Percentiles rank a stretch among this genome's conserved stretches.
Evolutionary conservation across 2,113 vertebrate genomes (phyloP).

Genomic region (Holacanthus passer): DNA sequence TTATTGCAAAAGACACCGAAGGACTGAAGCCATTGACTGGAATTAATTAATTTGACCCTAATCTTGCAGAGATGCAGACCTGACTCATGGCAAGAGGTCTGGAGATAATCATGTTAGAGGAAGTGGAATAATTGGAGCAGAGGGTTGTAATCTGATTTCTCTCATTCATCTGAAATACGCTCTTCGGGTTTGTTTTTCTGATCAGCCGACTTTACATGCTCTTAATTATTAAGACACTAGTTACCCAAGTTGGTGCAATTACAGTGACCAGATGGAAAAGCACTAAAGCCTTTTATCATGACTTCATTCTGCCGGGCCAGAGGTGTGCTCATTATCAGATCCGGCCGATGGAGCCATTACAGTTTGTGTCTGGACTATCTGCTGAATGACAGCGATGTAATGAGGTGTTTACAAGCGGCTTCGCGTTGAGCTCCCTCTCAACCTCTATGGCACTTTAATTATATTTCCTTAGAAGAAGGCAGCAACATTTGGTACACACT

Average conservation of each 20-base stretch:
- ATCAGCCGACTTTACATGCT: background rate
- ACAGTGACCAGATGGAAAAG: slow-evolving; percentile 9
- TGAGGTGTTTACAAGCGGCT: slow-evolving; percentile 55
- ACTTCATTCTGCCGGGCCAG: slow-evolving; percentile 23
- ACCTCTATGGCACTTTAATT: slow-evolving; percentile 56
- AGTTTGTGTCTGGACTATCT: slow-evolving; percentile 3
- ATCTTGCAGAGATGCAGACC: background rate
- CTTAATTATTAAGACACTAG: slow-evolving; percentile 10
- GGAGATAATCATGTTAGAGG: slow-evolving; percentile 17
- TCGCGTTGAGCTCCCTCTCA: slow-evolving; percentile 18
- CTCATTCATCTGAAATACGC: slow-evolving; percentile 1
- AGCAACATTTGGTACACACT: slow-evolving; percentile 22
- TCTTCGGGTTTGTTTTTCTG: slow-evolving; percentile 7
- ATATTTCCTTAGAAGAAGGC: slow-evolving; percentile 28
- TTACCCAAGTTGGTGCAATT: slow-evolving; percentile 3
- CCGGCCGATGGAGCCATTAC: slow-evolving; percentile 12
- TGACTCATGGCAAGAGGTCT: slow-evolving; percentile 11
- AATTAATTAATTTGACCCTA: slow-evolving; percentile 24
- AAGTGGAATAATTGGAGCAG: slow-evolving; percentile 36
- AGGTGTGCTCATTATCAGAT: slow-evolving; percentile 46
- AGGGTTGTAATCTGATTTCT: slow-evolving; percentile 12
- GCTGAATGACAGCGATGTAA: slow-evolving; percentile 37
- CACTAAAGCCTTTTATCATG: background rate
- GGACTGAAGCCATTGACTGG: slow-evolving; percentile 5
- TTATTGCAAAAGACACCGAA: slow-evolving; percentile 6